Evolutionary conservation across 2,888 invertebrate genomes (phyloP), one percentile per base, ranked within the genome.

Genomic region (Drymonia ruficornis): DNA sequence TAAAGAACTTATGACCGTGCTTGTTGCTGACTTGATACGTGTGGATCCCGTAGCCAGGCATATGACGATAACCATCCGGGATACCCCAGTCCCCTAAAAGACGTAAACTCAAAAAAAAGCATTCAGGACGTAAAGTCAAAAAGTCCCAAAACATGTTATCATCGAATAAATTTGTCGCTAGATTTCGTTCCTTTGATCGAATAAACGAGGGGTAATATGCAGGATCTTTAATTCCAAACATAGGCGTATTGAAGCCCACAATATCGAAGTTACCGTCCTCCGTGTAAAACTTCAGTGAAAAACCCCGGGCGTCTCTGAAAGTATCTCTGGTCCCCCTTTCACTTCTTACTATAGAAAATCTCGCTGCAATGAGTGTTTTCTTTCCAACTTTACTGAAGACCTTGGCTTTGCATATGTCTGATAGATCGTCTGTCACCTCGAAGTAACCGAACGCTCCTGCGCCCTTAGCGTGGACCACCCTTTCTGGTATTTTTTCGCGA

Each of bases 11-110:
- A 53, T 95, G 94, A 0, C 95, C 94, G 6, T 94, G 85, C 16
- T 90, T 93, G 83, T 98, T 98, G 13, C 97, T 94, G 56, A 98
- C 87, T 83, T 98, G 97, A 83, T 96, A 98, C 0, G 98, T 97
- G 80, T 98, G 98, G 0, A 97, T 96, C 7, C 97, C 97, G 75
- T 97, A 98, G 18, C 98, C 98, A 73, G 98, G 96, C 98, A 98
- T 98, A 83, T 96, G 95, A 31, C 98, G 38, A 15, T 15, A 38
- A 8, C 38, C 38, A 15, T 15, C 38, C 15, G 38, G 38, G 38
- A 38, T 38, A 7, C 38, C 38, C 15, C 40, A 1, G 16, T 40
- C 40, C 7, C 40, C 40, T 3, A 16, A 40, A 40, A 40, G 7
- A 16, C 8, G 11, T 11, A 16, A 1, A 16, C 1, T 7, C 2